Conservation (phyloP, 2,113 vertebrate genomes). For the mouse (Mus musculus) region DNA sequence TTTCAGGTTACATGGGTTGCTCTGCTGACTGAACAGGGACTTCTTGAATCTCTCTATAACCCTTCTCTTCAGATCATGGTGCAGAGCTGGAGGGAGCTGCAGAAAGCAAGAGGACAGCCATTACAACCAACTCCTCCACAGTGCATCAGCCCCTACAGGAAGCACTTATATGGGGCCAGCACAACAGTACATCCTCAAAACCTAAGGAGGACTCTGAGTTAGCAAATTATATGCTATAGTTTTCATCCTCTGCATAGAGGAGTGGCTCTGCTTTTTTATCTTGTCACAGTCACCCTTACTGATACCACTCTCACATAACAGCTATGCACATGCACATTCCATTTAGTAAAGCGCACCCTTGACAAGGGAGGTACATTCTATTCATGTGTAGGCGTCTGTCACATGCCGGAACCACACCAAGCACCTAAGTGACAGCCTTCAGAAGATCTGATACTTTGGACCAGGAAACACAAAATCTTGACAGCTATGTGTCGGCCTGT, state of each 20-base stretch:
- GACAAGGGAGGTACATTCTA: neutral
- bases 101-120: constrained; percentile 69
- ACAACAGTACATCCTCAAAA: neutral
- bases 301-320: neutral
- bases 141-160: neutral
- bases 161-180: neutral
- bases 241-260: neutral
- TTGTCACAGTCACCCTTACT: neutral
- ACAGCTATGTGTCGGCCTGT: too few relatives aligned
- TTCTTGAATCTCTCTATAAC: constrained; percentile 93
- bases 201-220: neutral
- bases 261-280: constrained; percentile 2
- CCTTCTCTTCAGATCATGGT: constrained; percentile 89
- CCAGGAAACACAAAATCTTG: neutral
- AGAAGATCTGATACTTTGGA: neutral
- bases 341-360: neutral
- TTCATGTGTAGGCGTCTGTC: neutral
- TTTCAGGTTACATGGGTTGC: constrained; percentile 91
- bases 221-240: neutral
- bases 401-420: neutral
- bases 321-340: neutral
- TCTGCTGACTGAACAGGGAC: constrained; percentile 91
- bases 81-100: constrained; percentile 92
- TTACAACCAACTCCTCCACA: neutral
- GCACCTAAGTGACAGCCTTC: neutral